phyloP scores from a whole-genome alignment of 2,888 invertebrate genomes.

The Xylota sylvarum region DNA sequence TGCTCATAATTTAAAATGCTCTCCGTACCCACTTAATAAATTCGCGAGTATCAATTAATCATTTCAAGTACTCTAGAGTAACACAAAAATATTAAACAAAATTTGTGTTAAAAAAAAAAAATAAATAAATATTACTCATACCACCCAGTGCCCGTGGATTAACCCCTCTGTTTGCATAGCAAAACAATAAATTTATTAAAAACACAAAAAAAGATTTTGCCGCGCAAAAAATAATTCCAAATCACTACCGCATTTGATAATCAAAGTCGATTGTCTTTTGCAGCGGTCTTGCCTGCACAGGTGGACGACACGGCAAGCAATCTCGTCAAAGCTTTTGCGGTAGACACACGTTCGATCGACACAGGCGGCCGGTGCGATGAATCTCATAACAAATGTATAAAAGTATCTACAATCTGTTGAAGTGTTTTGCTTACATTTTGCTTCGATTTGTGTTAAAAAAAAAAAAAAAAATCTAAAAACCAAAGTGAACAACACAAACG shows the following conservation, averaged over 20 bases:
- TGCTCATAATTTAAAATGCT: constrained; percentile 24
- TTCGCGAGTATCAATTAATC: constrained; percentile 28
- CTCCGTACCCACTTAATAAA: constrained; percentile 10
- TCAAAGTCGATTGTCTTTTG: constrained; percentile 5
- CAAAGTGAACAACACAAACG: constrained; percentile 30
- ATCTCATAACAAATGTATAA: not conserved
- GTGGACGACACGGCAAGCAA: constrained; percentile 26
- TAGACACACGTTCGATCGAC: constrained; percentile 36
- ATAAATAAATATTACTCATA: constrained; percentile 25
- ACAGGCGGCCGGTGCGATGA: not conserved
- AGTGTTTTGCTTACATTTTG: constrained; percentile 19
- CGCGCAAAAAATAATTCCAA: constrained; percentile 22
- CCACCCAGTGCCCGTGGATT: constrained; percentile 20
- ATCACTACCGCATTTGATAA: constrained; percentile 1
- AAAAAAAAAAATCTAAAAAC: not conserved
- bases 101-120: not conserved
- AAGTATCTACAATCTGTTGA: constrained; percentile 15
- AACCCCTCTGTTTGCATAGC: not conserved
- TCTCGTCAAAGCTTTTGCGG: constrained; percentile 32
- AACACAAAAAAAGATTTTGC: constrained; percentile 29
- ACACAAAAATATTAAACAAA: not conserved
- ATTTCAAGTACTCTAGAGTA: constrained; percentile 1
- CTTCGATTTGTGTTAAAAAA: not conserved
- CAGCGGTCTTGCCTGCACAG: constrained; percentile 17
- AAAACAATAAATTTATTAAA: constrained; percentile 13